Conservation (phyloP, 2,888 invertebrate genomes). For the Polydrusus tereticollis region DNA sequence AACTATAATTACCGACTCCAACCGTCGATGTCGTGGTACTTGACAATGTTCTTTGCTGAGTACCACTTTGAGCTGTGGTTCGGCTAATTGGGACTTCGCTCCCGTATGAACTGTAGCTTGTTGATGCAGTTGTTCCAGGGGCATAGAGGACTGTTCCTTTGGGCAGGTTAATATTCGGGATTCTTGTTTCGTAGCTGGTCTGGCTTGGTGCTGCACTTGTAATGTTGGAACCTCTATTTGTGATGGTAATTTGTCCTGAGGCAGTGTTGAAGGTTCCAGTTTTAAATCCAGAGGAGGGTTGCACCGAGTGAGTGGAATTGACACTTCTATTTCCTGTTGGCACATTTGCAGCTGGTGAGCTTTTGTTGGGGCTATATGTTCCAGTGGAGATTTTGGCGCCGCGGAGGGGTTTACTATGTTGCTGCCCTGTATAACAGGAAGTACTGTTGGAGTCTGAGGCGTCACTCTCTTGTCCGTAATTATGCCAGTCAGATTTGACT, state of each 20-base stretch:
- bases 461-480: not conserved
- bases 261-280: constrained; percentile 20
- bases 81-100: not conserved
- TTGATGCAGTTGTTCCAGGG: constrained; percentile 5
- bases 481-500: constrained; percentile 3
- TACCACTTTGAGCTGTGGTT: constrained; percentile 5
- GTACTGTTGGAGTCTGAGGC: not conserved
- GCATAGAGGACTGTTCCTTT: constrained; percentile 30
- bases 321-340: not conserved
- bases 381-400: not conserved
- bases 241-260: constrained; percentile 16
- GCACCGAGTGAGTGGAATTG: not conserved
- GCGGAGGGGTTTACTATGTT: not conserved
- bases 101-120: not conserved
- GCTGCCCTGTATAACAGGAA: not conserved
- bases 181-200: not conserved
- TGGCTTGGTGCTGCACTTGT: not conserved
- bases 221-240: constrained; percentile 1
- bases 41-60: not conserved
- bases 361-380: not conserved
- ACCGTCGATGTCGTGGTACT: constrained; percentile 1
- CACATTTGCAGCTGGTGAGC: not conserved
- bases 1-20: constrained; percentile 29
- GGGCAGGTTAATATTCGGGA: constrained; percentile 21
- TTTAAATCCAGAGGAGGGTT: not conserved